Evolutionary conservation across 53 echinoderm and acorn worm genomes (phyloP).

Genomic region (Mesocentrotus franciscanus): DNA sequence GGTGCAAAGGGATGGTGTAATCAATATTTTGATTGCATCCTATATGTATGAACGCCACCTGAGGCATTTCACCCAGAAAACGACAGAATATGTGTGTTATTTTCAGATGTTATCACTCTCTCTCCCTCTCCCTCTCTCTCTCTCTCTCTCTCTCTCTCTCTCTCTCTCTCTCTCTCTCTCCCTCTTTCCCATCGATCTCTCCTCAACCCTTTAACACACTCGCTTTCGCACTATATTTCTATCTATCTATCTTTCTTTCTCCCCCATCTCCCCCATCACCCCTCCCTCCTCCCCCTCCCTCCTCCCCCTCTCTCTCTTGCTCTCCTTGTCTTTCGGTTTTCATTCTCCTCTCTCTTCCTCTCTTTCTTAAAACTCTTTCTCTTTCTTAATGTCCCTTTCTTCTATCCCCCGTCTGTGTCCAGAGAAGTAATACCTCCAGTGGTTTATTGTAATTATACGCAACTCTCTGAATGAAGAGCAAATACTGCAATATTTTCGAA

Average conservation of each 20-base stretch:
- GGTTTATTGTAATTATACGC: too few relatives aligned
- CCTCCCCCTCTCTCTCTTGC: neutral
- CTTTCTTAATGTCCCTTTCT: too few relatives aligned
- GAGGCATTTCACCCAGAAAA: slow-evolving; percentile 16
- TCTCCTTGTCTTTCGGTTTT: too few relatives aligned
- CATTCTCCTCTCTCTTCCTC: too few relatives aligned
- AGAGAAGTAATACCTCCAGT: too few relatives aligned
- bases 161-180: neutral
- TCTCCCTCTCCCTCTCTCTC: neutral
- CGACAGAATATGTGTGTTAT: neutral
- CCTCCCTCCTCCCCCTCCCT: neutral
- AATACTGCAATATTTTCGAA: too few relatives aligned
- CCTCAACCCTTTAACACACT: neutral
- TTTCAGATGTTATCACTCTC: neutral
- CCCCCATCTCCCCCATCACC: neutral
- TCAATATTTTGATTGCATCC: slow-evolving; percentile 40
- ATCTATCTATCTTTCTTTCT: too few relatives aligned
- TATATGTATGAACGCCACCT: neutral
- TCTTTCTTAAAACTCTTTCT: neutral
- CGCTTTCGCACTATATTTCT: neutral
- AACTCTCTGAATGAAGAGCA: too few relatives aligned
- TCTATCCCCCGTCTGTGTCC: too few relatives aligned
- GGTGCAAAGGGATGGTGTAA: neutral
- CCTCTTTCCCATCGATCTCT: neutral
- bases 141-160: too few relatives aligned